Conservation (phyloP, 1,140 invertebrate genomes). For the Camponotus vicinus region DNA sequence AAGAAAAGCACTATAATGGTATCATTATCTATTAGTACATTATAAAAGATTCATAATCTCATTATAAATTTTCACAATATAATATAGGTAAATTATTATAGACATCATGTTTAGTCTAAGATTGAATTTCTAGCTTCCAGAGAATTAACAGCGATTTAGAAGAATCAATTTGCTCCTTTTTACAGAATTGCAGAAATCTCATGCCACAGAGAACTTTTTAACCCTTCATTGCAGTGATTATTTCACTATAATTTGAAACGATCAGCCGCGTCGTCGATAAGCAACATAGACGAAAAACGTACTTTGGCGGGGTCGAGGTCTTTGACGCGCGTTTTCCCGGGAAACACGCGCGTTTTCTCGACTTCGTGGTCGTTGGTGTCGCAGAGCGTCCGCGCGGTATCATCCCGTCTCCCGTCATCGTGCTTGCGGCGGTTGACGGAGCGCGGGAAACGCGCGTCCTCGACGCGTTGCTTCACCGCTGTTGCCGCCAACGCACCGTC, state of each 20-base stretch:
- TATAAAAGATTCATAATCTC: too few relatives aligned
- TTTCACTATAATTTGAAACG: background rate
- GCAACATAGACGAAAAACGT: slow-evolving; percentile 20
- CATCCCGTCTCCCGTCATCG: slow-evolving; percentile 16
- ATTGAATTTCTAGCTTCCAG: background rate
- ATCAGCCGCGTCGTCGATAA: background rate
- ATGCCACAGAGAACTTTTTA: background rate
- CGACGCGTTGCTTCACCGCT: slow-evolving; percentile 9
- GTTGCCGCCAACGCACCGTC: slow-evolving; percentile 78
- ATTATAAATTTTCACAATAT: too few relatives aligned
- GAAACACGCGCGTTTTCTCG: slow-evolving; percentile 50
- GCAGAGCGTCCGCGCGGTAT: slow-evolving; percentile 42
- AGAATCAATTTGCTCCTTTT: background rate
- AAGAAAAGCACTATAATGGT: too few relatives aligned
- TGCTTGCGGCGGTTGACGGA: background rate
- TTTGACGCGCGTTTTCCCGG: background rate
- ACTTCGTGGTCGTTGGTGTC: slow-evolving; percentile 56
- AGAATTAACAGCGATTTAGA: background rate
- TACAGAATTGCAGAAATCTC: background rate
- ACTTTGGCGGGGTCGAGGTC: slow-evolving; percentile 58
- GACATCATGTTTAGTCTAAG: background rate
- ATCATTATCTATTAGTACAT: too few relatives aligned
- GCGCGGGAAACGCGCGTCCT: background rate
- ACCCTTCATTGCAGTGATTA: background rate
- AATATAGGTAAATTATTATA: too few relatives aligned